Percentiles rank a stretch among this genome's conserved stretches.
These are phyloP conservation scores for Phrynocephalus guinanensis DNA, from an alignment of 2,797 vertebrate genomes.

Conservation along the genomic window DNA sequence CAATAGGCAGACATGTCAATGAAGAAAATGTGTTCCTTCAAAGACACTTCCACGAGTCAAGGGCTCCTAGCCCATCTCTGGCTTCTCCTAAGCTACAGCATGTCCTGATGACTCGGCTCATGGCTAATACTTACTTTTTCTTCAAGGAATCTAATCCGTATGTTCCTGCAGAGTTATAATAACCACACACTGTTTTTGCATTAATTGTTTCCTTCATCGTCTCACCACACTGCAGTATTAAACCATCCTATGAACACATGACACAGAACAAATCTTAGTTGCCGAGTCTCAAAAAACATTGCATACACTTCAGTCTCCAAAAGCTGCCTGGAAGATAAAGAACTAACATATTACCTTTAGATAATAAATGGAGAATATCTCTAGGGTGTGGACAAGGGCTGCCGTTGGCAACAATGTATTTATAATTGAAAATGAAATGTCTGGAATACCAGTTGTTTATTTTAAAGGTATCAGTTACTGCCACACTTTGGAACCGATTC, in stretches of 20 bases:
- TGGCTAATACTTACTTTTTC: conserved; percentile 85
- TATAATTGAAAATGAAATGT: background rate
- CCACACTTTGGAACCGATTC: background rate
- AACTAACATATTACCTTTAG: background rate
- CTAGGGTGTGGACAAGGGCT: too few relatives aligned
- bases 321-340: background rate
- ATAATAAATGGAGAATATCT: background rate
- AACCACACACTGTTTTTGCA: conserved; percentile 92
- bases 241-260: conserved; percentile 85
- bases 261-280: background rate
- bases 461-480: background rate
- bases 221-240: conserved; percentile 98
- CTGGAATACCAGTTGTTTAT: background rate
- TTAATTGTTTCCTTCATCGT: conserved; percentile 98
- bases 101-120: background rate
- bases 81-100: background rate
- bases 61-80: too few relatives aligned
- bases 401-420: background rate
- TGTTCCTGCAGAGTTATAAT: conserved; percentile 89
- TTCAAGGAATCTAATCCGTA: conserved; percentile 95
- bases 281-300: background rate
- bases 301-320: background rate
- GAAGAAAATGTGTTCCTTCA: too few relatives aligned
- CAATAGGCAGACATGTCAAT: background rate
- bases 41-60: background rate